Conservation (phyloP, 2,113 vertebrate species). For the Pionites leucogaster region DNA sequence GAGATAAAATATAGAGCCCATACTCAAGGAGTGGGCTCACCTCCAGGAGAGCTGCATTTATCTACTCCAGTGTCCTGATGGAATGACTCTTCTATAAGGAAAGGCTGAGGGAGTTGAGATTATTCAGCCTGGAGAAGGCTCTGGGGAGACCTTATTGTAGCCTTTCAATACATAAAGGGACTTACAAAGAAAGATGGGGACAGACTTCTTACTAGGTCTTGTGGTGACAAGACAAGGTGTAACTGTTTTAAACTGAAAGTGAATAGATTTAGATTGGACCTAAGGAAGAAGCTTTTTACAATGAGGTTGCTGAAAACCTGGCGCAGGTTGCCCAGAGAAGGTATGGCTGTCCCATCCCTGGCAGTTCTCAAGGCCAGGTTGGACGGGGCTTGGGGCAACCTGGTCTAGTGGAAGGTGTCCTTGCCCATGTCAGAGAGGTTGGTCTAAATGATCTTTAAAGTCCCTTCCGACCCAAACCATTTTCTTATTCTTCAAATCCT, state of each 20-base stretch:
- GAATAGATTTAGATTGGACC: not conserved
- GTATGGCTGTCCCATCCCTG: not conserved
- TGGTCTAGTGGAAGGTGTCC: not conserved
- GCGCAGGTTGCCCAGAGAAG: not conserved
- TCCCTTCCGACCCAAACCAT: not conserved
- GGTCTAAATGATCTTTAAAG: not conserved
- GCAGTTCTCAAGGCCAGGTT: not conserved
- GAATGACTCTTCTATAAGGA: not conserved
- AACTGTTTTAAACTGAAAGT: not conserved
- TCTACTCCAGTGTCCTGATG: not conserved
- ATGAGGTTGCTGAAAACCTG: not conserved
- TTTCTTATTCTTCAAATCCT: not conserved
- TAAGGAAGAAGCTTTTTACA: not conserved
- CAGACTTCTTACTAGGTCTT: not conserved
- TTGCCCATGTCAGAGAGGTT: not conserved
- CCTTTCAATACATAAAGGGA: not conserved
- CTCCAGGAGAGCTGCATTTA: not conserved
- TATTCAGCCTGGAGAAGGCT: not conserved
- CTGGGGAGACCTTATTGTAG: fast-evolving
- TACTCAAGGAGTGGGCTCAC: not conserved
- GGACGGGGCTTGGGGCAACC: not conserved
- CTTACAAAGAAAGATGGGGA: not conserved
- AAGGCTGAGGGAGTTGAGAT: not conserved
- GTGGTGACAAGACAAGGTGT: not conserved
- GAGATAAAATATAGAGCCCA: not conserved